phyloP scores from a whole-genome alignment of 1,140 invertebrate species.

The Drosophila subobscura region DNA sequence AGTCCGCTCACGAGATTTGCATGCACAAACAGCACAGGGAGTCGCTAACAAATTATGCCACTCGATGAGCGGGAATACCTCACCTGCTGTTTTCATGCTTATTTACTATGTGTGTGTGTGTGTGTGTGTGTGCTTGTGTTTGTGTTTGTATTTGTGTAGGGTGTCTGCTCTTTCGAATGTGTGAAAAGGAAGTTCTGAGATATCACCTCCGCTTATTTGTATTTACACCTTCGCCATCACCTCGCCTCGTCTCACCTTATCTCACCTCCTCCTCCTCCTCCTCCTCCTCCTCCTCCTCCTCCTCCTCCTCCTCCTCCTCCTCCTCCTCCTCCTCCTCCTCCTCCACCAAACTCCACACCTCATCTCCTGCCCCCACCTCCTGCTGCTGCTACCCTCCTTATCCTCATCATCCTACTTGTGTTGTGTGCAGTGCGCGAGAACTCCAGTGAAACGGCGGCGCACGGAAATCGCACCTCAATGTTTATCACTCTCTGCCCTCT shows the following conservation, averaged over 20 bases:
- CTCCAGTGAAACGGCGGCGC: slow-evolving; percentile 48
- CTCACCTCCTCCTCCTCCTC: slow-evolving; percentile 15
- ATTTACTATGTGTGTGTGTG: slow-evolving; percentile 9
- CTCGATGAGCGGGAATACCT: too few species aligned
- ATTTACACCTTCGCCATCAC: slow-evolving; percentile 72
- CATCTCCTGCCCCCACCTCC: slow-evolving; percentile 15
- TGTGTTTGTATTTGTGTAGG: slow-evolving; percentile 63
- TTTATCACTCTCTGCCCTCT: slow-evolving; percentile 41
- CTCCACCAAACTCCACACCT: slow-evolving; percentile 1
- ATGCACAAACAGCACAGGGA: background rate
- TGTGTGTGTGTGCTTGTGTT: slow-evolving; percentile 9
- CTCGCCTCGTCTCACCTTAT: slow-evolving; percentile 22
- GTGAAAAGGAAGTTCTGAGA: slow-evolving; percentile 81
- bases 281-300: slow-evolving; percentile 21
- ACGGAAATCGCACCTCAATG: slow-evolving; percentile 61
- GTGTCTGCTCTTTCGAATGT: slow-evolving; percentile 64
- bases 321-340: slow-evolving; percentile 25
- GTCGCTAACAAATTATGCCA: too few species aligned
- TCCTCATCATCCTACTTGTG: background rate
- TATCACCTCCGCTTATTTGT: slow-evolving; percentile 82
- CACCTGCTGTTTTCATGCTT: background rate
- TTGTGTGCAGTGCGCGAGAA: slow-evolving; percentile 37
- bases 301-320: slow-evolving; percentile 14
- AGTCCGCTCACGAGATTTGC: too few species aligned
- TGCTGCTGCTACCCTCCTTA: slow-evolving; percentile 11